phyloP scores from a whole-genome alignment of 1,140 invertebrate genomes.

The Holcopasites calliopsidis region DNA sequence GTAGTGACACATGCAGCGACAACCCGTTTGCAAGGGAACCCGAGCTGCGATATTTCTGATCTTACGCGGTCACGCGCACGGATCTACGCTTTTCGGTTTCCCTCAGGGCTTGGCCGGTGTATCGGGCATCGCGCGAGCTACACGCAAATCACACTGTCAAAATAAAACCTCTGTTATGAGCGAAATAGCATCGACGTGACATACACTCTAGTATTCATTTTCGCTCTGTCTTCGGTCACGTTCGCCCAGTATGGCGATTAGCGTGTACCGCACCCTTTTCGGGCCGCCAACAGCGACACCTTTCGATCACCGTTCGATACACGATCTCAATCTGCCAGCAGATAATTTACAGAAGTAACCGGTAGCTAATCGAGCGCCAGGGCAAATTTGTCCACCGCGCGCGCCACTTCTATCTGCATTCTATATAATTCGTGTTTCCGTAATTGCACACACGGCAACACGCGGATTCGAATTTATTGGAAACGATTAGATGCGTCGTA shows the following conservation, averaged over 20 bases:
- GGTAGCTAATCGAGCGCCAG: background rate
- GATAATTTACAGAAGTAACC: background rate
- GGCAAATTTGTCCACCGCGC: background rate
- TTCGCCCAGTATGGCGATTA: conserved; percentile 68
- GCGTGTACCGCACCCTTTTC: conserved; percentile 64
- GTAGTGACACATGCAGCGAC: conserved; percentile 68
- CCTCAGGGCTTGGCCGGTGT: conserved; percentile 60
- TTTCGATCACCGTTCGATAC: background rate
- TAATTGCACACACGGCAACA: no score
- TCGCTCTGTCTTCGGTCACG: conserved; percentile 72
- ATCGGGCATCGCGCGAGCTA: conserved; percentile 63
- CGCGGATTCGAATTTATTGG: background rate
- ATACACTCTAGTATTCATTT: conserved; percentile 73
- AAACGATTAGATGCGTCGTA: no score
- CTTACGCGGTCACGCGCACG: conserved; percentile 57
- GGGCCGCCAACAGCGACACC: background rate
- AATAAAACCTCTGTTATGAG: conserved; percentile 72
- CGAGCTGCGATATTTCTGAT: conserved; percentile 67
- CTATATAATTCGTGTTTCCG: background rate
- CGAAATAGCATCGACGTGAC: conserved; percentile 67
- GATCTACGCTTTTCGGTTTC: conserved; percentile 56
- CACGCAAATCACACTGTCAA: conserved; percentile 69
- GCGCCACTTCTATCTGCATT: background rate
- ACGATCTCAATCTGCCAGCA: background rate
- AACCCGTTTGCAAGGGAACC: conserved; percentile 47